Evolutionary conservation across 2,888 invertebrate species (phyloP).

Genomic region (Rhodophaea formosa): DNA sequence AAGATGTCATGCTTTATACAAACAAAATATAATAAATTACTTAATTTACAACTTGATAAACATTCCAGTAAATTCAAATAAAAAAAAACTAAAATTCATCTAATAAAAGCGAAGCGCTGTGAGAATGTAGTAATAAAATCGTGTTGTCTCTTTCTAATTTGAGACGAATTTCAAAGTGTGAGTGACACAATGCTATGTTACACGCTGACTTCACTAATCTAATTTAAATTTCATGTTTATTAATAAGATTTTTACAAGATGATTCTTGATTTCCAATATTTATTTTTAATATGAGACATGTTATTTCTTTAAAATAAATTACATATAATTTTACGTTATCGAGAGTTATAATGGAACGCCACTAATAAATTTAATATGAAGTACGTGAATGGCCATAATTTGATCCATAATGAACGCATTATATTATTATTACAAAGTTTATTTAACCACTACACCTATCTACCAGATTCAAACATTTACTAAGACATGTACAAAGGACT

Average conservation of each 20-base stretch:
- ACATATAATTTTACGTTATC: background rate
- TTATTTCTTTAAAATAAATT: background rate
- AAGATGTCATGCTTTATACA: no score
- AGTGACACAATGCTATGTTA: background rate
- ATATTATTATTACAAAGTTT: background rate
- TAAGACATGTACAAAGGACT: constrained; percentile 4
- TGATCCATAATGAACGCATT: background rate
- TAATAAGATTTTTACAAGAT: background rate
- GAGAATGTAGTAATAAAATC: background rate
- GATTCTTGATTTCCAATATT: background rate
- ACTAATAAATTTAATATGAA: background rate
- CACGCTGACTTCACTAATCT: background rate
- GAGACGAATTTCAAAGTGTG: background rate
- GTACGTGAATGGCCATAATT: background rate
- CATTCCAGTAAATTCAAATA: background rate
- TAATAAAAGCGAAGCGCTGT: background rate
- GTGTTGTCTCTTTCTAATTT: constrained; percentile 2
- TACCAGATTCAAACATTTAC: constrained; percentile 6
- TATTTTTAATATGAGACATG: background rate
- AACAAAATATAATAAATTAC: background rate
- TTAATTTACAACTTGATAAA: background rate
- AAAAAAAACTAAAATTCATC: background rate
- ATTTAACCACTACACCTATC: background rate
- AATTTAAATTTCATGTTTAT: background rate
- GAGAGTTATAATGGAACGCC: background rate